Evolutionary conservation across 2,113 vertebrate species (phyloP).

Genomic region (Salvelinus sp.): DNA sequence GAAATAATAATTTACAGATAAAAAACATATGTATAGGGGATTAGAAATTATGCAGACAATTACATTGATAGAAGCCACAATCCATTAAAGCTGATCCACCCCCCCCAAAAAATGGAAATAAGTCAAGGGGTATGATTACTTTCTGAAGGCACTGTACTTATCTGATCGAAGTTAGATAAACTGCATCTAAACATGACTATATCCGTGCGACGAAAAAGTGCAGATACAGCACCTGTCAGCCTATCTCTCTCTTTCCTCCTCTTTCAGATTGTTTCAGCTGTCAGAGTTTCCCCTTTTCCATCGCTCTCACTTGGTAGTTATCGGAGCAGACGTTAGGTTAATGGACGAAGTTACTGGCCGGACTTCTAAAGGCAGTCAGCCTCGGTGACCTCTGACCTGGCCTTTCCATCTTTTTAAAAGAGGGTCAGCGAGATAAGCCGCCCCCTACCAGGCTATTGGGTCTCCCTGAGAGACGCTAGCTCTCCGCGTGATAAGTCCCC

Average conservation of each 20-base stretch:
- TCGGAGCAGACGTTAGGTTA: conserved; percentile 75
- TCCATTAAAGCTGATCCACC: too few species aligned
- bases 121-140: too few species aligned
- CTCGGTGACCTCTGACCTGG: conserved; percentile 70
- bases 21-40: too few species aligned
- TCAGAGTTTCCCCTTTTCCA: conserved; percentile 53
- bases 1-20: conserved; percentile 24
- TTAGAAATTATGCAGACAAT: too few species aligned
- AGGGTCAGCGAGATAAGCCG: conserved; percentile 71
- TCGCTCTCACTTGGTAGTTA: conserved; percentile 75
- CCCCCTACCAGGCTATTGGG: conserved; percentile 55
- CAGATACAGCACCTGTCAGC: conserved; percentile 36
- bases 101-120: too few species aligned
- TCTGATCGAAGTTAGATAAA: not conserved
- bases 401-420: conserved; percentile 76
- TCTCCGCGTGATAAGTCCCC: conserved; percentile 46
- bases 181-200: not conserved
- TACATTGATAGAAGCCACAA: too few species aligned
- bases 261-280: conserved; percentile 66
- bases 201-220: too few species aligned
- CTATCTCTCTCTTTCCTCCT: conserved; percentile 53
- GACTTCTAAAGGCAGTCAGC: conserved; percentile 75
- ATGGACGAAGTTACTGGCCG: conserved; percentile 64
- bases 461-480: not conserved
- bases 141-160: too few species aligned